Percentiles rank a stretch among this genome's conserved stretches.
phyloP scores from a whole-genome alignment of 2,113 vertebrate species.

The Cyphomyrus discorhynchus region DNA sequence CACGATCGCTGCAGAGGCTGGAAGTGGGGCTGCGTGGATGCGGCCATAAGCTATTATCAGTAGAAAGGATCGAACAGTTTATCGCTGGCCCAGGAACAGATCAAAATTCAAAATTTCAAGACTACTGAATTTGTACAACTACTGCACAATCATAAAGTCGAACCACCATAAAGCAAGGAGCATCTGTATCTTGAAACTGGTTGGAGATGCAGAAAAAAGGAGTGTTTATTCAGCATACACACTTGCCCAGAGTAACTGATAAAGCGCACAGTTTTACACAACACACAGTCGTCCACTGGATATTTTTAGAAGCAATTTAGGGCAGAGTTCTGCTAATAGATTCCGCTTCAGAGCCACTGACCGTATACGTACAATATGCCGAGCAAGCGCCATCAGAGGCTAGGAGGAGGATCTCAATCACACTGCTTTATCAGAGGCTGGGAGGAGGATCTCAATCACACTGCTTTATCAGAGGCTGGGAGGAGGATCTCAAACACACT shows the following conservation, averaged over 20 bases:
- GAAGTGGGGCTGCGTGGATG: background rate
- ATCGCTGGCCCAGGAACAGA: background rate
- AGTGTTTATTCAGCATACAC: background rate
- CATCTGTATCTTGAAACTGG: background rate
- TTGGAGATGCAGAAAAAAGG: background rate
- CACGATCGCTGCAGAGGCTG: background rate
- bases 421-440: background rate
- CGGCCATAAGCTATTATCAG: background rate
- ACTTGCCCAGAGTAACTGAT: background rate
- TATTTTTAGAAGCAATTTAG: conserved; percentile 9
- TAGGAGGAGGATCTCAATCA: background rate
- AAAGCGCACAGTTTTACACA: background rate
- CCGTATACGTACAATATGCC: background rate
- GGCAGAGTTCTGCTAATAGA: background rate
- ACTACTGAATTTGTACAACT: background rate
- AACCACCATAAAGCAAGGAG: background rate
- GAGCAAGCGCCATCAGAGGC: background rate
- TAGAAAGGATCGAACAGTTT: background rate
- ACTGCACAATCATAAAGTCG: background rate
- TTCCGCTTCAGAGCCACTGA: background rate
- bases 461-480: no score
- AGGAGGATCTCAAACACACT: no score
- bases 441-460: no score
- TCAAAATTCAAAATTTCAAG: background rate
- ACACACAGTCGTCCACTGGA: background rate